Conservation (phyloP, 2,797 vertebrate species). For the Rhinogobio ventralis region DNA sequence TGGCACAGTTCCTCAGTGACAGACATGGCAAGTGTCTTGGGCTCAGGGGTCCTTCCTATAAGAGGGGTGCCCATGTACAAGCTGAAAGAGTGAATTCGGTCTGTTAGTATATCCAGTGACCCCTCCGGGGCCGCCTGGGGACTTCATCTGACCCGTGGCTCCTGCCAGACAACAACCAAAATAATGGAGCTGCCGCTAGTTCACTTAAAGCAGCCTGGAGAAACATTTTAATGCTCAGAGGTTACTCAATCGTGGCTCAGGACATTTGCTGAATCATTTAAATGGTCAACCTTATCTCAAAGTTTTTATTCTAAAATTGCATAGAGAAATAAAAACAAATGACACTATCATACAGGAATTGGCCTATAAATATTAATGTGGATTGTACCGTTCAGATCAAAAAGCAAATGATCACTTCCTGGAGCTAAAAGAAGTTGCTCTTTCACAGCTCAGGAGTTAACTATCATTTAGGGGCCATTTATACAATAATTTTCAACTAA, state of each 20-base stretch:
- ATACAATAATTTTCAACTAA: not conserved
- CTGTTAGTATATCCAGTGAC: conserved; percentile 6
- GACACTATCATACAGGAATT: not conserved
- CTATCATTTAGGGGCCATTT: not conserved
- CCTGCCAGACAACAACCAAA: conserved; percentile 18
- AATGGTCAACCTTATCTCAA: not conserved
- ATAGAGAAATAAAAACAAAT: not conserved
- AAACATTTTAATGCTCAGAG: not conserved
- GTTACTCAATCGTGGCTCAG: not conserved
- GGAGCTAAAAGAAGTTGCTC: not conserved
- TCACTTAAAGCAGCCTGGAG: not conserved
- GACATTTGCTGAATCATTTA: not conserved
- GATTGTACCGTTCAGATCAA: not conserved
- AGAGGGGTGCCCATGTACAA: conserved; percentile 40
- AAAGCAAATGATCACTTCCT: not conserved
- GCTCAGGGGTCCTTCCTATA: conserved; percentile 45
- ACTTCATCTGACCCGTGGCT: conserved; percentile 20
- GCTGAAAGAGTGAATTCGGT: conserved; percentile 3
- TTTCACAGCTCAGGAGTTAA: not conserved
- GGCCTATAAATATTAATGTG: not conserved
- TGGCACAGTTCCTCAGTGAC: conserved; percentile 47
- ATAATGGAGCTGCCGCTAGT: conserved; percentile 5
- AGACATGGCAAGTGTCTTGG: conserved; percentile 37
- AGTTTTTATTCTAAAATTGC: not conserved
- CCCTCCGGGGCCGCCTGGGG: conserved; percentile 18